Evolutionary conservation across 1,140 invertebrate species (phyloP), one percentile per base, ranked within the genome.

Genomic region (Cherax destructor): DNA sequence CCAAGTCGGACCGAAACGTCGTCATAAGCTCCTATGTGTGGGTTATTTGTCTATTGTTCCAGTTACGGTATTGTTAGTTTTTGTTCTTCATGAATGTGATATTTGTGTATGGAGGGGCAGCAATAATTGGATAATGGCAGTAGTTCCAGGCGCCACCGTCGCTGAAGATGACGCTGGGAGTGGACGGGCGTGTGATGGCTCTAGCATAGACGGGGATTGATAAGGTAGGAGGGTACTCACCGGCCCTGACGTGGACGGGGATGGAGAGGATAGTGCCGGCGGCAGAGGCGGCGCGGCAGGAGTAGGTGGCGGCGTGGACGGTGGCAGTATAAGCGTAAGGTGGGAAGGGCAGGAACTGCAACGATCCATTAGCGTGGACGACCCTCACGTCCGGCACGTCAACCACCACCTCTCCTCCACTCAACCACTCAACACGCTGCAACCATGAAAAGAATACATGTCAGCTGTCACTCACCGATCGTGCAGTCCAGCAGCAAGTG

Each of bases 271-370:
- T 89, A n/a, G 87, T 89, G 10, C 87, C 87, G n/a, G 87, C 87
- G 21, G 79, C n/a, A 21, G 87, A 89, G 80, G 87, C 76, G 13
- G 87, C 87, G 21, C 87, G 87, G 49, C 87, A 89, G 47, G 87
- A 72, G 80, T 89, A 89, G 69, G 87, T 89, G 80, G 87, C 87
- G 41, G 87, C 87, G 79, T 89, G 87, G 13, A 89, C 87, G 56
- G 69, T 21, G 18, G 87, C 87, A 21, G 87, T 89, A 16, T 88
- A 88, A 18, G 86, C 86, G 79, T 89, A 89, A n/a, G 87, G 87
- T 4, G 87, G 87, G 61, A 89, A 89, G 11, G 87, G 87, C 41
- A 89, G 78, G 61, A 89, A 89, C 79, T 89, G 87, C 16, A 89
- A 49, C 1, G 87, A 89, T 0, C 87, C 87, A 13, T 89, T 89